A percentile compares a stretch with the other conserved stretches of the same genome.
phyloP scores from a whole-genome alignment of 1,140 invertebrate species.

The Cherax quadricarinatus region DNA sequence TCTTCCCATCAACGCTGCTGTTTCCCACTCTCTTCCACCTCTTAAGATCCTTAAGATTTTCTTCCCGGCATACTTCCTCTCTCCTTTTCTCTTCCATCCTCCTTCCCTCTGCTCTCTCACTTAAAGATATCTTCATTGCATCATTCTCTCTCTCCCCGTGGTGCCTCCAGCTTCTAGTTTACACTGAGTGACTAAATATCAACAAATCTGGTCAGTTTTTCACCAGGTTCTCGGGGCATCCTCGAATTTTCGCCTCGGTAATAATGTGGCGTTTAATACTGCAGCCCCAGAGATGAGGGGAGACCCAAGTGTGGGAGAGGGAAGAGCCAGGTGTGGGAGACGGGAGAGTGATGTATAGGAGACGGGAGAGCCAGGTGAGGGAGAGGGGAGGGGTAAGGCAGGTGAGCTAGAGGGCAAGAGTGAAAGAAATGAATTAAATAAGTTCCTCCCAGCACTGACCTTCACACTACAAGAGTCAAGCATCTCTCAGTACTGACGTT shows the following conservation, averaged over 20 bases:
- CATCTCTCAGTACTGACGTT: too few relatives aligned
- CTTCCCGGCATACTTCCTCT: background rate
- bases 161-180: background rate
- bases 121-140: too few relatives aligned
- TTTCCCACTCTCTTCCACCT: background rate
- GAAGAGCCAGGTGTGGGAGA: background rate
- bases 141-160: background rate
- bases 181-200: slow-evolving; percentile 22
- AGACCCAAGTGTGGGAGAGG: background rate
- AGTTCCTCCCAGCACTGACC: too few relatives aligned
- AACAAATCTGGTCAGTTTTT: slow-evolving; percentile 27
- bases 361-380: background rate
- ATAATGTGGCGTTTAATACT: slow-evolving; percentile 13
- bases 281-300: background rate
- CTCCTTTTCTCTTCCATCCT: too few relatives aligned
- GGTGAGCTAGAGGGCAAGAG: background rate
- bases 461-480: too few relatives aligned
- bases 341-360: background rate
- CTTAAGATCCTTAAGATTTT: background rate
- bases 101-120: background rate
- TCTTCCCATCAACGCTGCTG: background rate
- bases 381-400: background rate
- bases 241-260: slow-evolving; percentile 26
- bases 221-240: background rate
- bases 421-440: too few relatives aligned